Evolutionary conservation across 2,113 vertebrate species (phyloP).

Genomic region (Corvus cornix): DNA sequence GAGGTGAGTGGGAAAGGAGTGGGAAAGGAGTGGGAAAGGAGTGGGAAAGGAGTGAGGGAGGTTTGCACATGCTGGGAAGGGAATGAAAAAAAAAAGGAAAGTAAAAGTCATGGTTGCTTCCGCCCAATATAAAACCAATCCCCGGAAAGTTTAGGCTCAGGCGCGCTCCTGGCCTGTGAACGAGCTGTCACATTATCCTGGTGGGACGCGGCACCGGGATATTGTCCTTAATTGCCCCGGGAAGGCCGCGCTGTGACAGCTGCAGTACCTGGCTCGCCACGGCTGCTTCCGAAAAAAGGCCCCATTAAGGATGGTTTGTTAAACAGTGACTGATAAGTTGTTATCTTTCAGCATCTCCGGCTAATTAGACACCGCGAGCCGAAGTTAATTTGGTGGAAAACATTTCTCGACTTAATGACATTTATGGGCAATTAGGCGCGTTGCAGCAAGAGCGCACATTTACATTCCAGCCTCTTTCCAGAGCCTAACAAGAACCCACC

Average conservation of each 20-base stretch:
- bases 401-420: constrained; percentile 83
- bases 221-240: constrained; percentile 61
- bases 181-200: constrained; percentile 23
- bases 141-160: background rate
- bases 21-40: background rate
- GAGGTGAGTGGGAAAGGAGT: background rate
- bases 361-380: constrained; percentile 80
- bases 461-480: constrained; percentile 58
- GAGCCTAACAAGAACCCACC: constrained; percentile 67
- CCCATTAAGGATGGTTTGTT: constrained; percentile 65
- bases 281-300: constrained; percentile 42
- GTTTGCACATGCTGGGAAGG: background rate
- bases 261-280: constrained; percentile 49
- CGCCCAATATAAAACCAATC: background rate
- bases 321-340: constrained; percentile 66
- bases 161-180: background rate
- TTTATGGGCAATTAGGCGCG: constrained; percentile 82
- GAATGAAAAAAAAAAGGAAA: background rate
- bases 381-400: constrained; percentile 85
- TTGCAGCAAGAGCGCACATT: constrained; percentile 48
- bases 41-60: background rate
- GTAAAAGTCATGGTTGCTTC: background rate
- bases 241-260: constrained; percentile 46
- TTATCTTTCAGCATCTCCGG: constrained; percentile 71
- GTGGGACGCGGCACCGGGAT: background rate